A percentile compares a stretch with the other conserved stretches of the same genome.
Evolutionary conservation across 1,140 invertebrate species (phyloP).

Genomic region (Aradophagus sp.): DNA sequence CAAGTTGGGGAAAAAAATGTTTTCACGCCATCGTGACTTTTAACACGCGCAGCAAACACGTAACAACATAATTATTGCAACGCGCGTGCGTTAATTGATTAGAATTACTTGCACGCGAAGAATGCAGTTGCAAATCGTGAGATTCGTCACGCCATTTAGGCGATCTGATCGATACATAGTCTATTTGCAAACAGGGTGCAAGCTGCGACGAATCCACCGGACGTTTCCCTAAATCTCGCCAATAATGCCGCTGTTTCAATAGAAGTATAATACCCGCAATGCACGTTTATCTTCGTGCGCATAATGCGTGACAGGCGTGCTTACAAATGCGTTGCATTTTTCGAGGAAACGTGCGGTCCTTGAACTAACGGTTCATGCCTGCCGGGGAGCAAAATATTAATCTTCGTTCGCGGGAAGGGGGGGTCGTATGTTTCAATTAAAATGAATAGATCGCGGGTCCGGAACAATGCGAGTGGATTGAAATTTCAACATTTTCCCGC

Average conservation of each 20-base stretch:
- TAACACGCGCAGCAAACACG: no score
- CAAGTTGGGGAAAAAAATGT: no score
- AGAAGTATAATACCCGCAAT: constrained; percentile 69
- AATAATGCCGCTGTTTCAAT: constrained; percentile 72
- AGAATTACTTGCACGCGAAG: constrained; percentile 1
- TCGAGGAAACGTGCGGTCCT: constrained; percentile 48
- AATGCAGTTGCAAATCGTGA: constrained; percentile 12
- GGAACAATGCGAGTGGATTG: no score
- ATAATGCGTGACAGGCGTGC: constrained; percentile 63
- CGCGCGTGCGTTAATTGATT: constrained; percentile 25
- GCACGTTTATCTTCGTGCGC: constrained; percentile 64
- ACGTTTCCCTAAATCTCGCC: constrained; percentile 73
- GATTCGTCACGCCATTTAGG: constrained; percentile 61
- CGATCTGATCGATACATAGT: constrained; percentile 66
- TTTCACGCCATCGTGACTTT: constrained; percentile 7
- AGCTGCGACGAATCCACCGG: constrained; percentile 73
- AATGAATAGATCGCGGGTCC: no score
- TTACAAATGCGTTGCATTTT: constrained; percentile 67
- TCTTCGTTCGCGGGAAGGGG: no score
- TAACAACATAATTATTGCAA: constrained; percentile 29
- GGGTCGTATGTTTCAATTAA: no score
- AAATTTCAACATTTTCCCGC: no score
- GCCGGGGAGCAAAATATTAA: no score
- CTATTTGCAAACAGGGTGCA: constrained; percentile 74
- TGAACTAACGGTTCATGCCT: constrained; percentile 6